Evolutionary conservation across 2,113 vertebrate species (phyloP), one percentile per base, ranked within the genome.

Genomic region (Eretmochelys imbricata): DNA sequence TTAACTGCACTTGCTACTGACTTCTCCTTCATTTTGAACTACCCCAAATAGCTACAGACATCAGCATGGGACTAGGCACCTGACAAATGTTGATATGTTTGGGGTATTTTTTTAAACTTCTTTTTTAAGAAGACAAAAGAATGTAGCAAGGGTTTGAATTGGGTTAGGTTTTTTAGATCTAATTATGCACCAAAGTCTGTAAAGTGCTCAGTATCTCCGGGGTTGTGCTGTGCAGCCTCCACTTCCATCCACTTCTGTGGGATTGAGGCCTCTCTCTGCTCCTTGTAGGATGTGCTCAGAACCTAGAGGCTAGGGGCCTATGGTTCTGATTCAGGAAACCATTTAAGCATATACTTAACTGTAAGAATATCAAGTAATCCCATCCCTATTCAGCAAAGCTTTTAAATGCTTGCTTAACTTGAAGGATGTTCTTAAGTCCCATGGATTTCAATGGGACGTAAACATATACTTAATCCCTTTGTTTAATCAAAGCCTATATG

Each of bases 251-350:
- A n/a, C 35, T n/a, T 89, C 17, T 0, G 54, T 65, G 84, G 89
- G 96, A 96, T 59, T 48, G n/a, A 46, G 11, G 22, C 20, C 42
- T 46, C 20, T 4, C 38, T 76, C 38, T 75, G n/a, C n/a, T 46
- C 20, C 72, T 76, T 46, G 62, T 69, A 17, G 31, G 35, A n/a
- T n/a, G 35, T 69, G 72, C 13, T 96, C 75, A 87, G 89, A 95
- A 89, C 20, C n/a, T 75, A 96, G 78, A 29, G n/a, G 88, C 86
- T 7, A 48, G 82, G 91, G 53, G 16, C 87, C 87, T 84, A 80
- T 88, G 85, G 92, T 90, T 89, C 83, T 86, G 89, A 96, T 92
- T 96, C 95, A 96, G 94, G 87, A 88, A 72, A 96, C 96, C 48
- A 7, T 72, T 94, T 48, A 88, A 89, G 42, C 27, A 42, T 27